These are phyloP conservation scores for Pomacea maculata DNA, from an alignment of 1,140 invertebrate genomes.

Conservation along the genomic window DNA sequence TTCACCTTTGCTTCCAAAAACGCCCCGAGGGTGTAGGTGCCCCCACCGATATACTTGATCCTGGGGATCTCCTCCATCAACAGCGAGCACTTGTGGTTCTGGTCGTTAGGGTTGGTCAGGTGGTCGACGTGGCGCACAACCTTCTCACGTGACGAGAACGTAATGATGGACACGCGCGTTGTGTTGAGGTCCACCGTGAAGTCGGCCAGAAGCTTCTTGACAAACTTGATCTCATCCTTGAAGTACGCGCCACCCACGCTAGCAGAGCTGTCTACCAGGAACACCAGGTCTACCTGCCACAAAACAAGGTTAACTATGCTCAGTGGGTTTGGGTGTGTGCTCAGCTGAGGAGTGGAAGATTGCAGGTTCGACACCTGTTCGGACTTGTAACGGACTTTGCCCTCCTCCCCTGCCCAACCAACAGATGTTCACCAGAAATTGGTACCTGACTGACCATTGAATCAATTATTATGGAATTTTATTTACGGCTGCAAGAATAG, in stretches of 20 bases:
- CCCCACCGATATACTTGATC: constrained; percentile 74
- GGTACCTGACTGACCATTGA: too few relatives aligned
- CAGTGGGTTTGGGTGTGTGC: too few relatives aligned
- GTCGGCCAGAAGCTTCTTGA: constrained; percentile 77
- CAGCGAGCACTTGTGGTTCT: constrained; percentile 73
- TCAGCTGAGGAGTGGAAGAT: too few relatives aligned
- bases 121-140: constrained; percentile 74
- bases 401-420: too few relatives aligned
- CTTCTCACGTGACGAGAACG: constrained; percentile 73
- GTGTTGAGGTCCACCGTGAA: constrained; percentile 74
- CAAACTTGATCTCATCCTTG: constrained; percentile 74
- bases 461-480: too few relatives aligned
- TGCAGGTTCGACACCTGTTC: too few relatives aligned
- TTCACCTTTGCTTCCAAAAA: constrained; percentile 73
- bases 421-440: too few relatives aligned
- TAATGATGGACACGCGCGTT: constrained; percentile 75
- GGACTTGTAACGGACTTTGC: too few relatives aligned
- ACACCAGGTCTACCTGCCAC: constrained; percentile 73
- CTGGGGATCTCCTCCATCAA: constrained; percentile 72
- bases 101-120: constrained; percentile 66
- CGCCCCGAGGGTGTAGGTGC: constrained; percentile 77
- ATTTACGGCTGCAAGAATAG: too few relatives aligned
- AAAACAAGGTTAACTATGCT: too few relatives aligned
- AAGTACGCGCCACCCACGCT: constrained; percentile 77
- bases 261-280: constrained; percentile 76